Conservation (phyloP, 1,140 invertebrate species). For the Aphis craccivora region DNA sequence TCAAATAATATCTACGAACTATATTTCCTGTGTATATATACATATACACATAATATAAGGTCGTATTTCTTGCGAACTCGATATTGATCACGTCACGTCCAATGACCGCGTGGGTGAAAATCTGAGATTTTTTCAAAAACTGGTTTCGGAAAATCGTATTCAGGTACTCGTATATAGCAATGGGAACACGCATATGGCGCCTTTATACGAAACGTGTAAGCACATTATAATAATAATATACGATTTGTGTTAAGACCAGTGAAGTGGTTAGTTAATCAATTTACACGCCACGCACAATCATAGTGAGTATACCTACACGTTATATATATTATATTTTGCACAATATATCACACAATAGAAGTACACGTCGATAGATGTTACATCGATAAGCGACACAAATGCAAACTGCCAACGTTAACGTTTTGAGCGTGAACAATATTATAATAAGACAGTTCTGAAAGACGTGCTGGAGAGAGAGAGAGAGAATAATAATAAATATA, state of each 20-base stretch:
- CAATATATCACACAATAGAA: not conserved
- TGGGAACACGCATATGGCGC: not conserved
- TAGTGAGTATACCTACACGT: not conserved
- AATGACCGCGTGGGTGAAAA: not conserved
- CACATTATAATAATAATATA: not conserved
- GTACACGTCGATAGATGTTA: not conserved
- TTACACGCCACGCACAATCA: not conserved
- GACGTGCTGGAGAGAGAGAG: not conserved
- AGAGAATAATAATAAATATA: not conserved
- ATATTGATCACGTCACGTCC: not conserved
- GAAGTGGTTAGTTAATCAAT: not conserved
- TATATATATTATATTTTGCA: not conserved
- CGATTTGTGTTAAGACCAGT: not conserved
- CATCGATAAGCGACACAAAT: constrained; percentile 7
- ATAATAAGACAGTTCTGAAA: not conserved
- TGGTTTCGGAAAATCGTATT: not conserved
- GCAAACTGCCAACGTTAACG: not conserved
- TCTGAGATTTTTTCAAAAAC: not conserved
- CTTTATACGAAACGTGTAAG: not conserved
- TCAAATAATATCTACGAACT: not conserved
- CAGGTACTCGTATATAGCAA: not conserved
- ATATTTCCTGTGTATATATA: not conserved
- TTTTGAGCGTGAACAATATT: not conserved
- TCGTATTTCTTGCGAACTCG: not conserved
- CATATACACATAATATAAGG: not conserved